Conservation (phyloP, 2,888 invertebrate species). For the Tinea trinotella region DNA sequence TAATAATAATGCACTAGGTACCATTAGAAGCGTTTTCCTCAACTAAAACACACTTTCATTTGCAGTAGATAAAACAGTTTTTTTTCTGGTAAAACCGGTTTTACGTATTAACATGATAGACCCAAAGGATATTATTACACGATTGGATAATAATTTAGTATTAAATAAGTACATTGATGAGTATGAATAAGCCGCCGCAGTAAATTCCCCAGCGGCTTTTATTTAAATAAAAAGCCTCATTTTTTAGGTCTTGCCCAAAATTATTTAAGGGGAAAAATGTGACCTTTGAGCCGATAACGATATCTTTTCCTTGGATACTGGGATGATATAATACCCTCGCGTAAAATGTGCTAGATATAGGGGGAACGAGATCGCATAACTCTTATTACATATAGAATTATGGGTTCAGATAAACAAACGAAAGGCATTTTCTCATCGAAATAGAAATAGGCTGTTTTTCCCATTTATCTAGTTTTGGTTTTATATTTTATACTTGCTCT, state of each 20-base stretch:
- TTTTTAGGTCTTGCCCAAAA: not conserved
- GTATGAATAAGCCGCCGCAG: not conserved
- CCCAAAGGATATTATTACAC: not conserved
- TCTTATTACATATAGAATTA: conserved; percentile 12
- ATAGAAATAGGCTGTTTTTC: not conserved
- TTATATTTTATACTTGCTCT: no score
- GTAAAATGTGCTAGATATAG: conserved; percentile 12
- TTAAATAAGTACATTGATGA: not conserved
- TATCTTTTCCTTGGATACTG: conserved; percentile 4
- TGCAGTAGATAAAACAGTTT: no score
- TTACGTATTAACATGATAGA: no score
- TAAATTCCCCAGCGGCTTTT: not conserved
- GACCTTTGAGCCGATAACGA: conserved; percentile 12
- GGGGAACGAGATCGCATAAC: conserved; percentile 8
- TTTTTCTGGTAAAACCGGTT: no score
- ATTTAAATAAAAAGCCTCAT: conserved; percentile 1
- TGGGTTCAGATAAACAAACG: not conserved
- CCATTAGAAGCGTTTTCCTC: no score
- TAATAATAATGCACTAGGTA: no score
- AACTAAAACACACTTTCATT: no score
- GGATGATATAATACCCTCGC: conserved; percentile 13
- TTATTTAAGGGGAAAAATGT: conserved; percentile 11
- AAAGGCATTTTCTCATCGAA: not conserved
- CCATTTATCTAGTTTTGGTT: not conserved
- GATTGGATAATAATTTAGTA: not conserved